A percentile compares a stretch with the other conserved stretches of the same genome.
Conservation (phyloP, 2,888 invertebrate genomes). For the Myathropa florea region DNA sequence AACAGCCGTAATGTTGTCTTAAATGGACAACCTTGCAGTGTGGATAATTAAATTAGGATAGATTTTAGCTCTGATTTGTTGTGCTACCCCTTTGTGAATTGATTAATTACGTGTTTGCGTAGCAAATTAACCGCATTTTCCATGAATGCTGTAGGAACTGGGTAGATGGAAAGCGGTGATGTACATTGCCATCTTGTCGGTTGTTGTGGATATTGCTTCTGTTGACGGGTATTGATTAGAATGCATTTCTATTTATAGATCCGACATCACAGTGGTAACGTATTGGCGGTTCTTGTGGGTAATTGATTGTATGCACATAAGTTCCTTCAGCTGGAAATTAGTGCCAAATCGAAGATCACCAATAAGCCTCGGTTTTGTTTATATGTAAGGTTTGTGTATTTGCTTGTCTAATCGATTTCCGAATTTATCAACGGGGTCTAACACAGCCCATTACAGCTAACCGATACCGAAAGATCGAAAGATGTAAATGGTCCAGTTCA, state of each 20-base stretch:
- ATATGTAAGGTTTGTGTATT: no score
- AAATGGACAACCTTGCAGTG: constrained; percentile 11
- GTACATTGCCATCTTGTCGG: background rate
- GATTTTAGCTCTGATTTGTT: constrained; percentile 36
- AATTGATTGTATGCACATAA: background rate
- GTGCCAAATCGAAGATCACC: no score
- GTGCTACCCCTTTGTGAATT: constrained; percentile 12
- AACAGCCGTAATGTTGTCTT: constrained; percentile 39
- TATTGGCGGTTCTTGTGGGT: background rate
- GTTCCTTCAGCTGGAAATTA: background rate
- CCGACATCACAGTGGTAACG: background rate
- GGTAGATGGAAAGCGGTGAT: background rate
- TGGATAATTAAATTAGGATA: constrained; percentile 31
- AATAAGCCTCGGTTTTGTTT: no score
- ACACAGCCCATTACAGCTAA: no score
- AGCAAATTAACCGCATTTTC: constrained; percentile 34
- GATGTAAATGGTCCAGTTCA: no score
- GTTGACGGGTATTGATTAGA: background rate
- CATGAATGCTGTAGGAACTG: background rate
- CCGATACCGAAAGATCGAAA: no score
- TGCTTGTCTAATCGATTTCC: no score
- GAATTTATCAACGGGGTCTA: no score
- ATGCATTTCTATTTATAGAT: background rate
- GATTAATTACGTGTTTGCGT: constrained; percentile 25
- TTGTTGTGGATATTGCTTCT: background rate